Evolutionary conservation across 2,113 vertebrate genomes (phyloP), one percentile per base, ranked within the genome.

Genomic region (Prionailurus bengalensis): DNA sequence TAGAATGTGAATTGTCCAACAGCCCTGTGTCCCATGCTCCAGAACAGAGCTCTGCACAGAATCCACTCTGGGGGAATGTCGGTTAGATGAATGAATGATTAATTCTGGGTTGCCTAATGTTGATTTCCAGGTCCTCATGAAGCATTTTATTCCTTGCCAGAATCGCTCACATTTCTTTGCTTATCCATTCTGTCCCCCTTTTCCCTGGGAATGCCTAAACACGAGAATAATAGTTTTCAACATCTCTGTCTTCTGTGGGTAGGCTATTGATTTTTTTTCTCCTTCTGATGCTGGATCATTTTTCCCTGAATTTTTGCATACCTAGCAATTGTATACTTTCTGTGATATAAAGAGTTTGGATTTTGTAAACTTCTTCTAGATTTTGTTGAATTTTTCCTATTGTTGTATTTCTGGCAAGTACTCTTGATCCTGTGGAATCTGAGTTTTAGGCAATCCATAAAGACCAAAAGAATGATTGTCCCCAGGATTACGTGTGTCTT

Each of bases 21-120:
- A 16, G n/a, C 25, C 31, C 15, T 33, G 7, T 11, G 14, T 29
- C 27, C 13, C 19, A 2, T 2, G 5, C 65, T 19, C 25, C n/a
- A 2, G 15, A 63, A 9, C 0, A 12, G 7, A 0, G 1, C 1
- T 76, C 29, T 4, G 19, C n/a, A n/a, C 16, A 42, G 33, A 45
- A 27, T 1, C 55, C 61, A 45, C 23, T 12, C 2, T 1, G 16
- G 48, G 13, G 5, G 12, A 53, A 21, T 36, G 79, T 36, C 21
- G 33, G 5, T 4, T 51, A 15, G 27, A 42, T 16, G 42, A 58
- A 31, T 2, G 27, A 39, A 68, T 42, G 19, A 16, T 73, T 48
- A 25, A 7, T n/a, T 27, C 29, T 42, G 0, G 13, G 51, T 33
- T 14, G 8, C 29, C 9, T 15, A n/a, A 11, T 0, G 0, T 1